A percentile compares a stretch with the other conserved stretches of the same genome.
phyloP scores from a whole-genome alignment of 2,113 vertebrate genomes.

The Sander lucioperca region DNA sequence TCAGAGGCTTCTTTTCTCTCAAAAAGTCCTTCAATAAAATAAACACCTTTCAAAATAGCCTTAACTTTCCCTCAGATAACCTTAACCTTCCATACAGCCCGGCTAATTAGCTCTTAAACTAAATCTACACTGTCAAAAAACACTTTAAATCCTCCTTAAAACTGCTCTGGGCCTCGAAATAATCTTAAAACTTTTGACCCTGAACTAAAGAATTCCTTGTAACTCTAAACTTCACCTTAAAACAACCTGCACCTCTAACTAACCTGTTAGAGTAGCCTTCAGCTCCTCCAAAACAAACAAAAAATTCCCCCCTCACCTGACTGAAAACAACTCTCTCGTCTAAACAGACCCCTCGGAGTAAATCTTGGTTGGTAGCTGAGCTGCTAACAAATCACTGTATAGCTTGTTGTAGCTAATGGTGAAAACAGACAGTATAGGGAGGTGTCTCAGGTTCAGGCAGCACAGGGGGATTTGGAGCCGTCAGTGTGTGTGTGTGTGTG shows the following conservation, averaged over 20 bases:
- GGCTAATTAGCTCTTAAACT: not conserved
- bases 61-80: not conserved
- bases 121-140: conserved; percentile 13
- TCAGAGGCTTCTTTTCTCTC: not conserved
- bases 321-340: not conserved
- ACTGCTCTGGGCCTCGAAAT: not conserved
- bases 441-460: not conserved
- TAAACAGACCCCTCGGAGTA: not conserved
- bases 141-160: not conserved
- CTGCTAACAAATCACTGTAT: conserved; percentile 23
- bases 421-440: conserved; percentile 25
- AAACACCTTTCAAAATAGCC: conserved; percentile 6
- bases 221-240: conserved; percentile 18
- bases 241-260: not conserved
- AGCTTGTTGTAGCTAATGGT: conserved; percentile 17
- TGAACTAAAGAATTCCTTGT: not conserved
- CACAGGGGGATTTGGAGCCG: not conserved
- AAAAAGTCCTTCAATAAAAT: not conserved
- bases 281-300: not conserved
- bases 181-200: not conserved
- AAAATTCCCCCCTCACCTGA: conserved; percentile 5
- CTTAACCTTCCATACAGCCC: not conserved
- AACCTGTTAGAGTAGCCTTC: not conserved
- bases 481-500: not conserved
- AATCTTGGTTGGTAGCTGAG: not conserved